Conservation (phyloP, 2,888 invertebrate genomes). For the Diaperis boleti region DNA sequence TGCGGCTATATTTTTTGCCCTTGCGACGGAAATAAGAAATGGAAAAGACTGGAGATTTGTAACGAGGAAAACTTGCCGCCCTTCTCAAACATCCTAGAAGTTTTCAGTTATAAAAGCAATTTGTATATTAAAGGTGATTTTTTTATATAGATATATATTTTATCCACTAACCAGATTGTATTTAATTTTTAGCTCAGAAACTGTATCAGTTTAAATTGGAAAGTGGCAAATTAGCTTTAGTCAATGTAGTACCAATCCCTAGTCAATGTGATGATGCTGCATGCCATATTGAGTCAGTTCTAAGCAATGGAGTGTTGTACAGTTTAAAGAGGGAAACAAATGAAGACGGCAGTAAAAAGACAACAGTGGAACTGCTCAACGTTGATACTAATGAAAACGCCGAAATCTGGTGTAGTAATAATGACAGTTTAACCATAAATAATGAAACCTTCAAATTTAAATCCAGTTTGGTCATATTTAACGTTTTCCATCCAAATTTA, state of each 20-base stretch:
- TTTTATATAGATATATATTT: neutral
- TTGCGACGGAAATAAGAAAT: conserved; percentile 35
- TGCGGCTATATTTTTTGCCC: conserved; percentile 55
- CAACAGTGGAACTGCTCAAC: neutral
- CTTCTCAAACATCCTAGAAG: conserved; percentile 46
- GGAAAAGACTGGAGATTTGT: conserved; percentile 49
- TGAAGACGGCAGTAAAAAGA: conserved; percentile 26
- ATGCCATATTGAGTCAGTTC: conserved; percentile 47
- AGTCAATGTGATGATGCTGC: neutral
- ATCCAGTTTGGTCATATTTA: neutral
- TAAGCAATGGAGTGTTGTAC: conserved; percentile 52
- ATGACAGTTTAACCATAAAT: neutral
- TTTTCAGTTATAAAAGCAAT: conserved; percentile 54
- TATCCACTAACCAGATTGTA: too few relatives aligned
- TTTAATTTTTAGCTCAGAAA: neutral
- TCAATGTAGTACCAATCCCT: neutral
- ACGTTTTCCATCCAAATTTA: conserved; percentile 5
- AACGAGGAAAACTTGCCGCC: conserved; percentile 44
- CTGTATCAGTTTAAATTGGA: neutral
- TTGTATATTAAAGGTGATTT: conserved; percentile 58
- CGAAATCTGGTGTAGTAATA: neutral
- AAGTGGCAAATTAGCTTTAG: neutral
- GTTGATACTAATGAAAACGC: neutral
- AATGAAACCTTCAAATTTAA: neutral
- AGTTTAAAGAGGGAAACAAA: conserved; percentile 51